phyloP scores from a whole-genome alignment of 2,113 vertebrate species.

The Heterotilapia buettikoferi region DNA sequence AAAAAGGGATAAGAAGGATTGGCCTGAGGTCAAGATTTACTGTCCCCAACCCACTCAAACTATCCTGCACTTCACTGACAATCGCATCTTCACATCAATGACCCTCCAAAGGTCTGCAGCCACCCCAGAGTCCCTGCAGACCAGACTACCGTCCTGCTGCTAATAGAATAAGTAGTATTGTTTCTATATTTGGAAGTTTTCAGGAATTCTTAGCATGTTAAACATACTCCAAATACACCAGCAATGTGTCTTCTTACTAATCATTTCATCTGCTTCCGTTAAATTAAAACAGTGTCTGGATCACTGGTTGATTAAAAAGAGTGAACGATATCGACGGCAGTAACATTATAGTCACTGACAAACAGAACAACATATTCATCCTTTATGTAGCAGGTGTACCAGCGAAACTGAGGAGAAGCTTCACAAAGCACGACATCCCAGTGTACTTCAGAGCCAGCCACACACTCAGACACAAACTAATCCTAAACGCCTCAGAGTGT shows the following conservation, averaged over 20 bases:
- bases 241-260: not conserved
- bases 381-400: not conserved
- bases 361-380: not conserved
- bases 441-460: not conserved
- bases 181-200: not conserved
- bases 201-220: not conserved
- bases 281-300: not conserved
- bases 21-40: not conserved
- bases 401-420: not conserved
- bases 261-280: not conserved
- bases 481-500: not conserved
- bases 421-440: not conserved
- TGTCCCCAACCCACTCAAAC: not conserved
- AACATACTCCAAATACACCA: not conserved
- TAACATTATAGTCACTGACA: not conserved
- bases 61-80: not conserved
- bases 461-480: not conserved
- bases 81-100: not conserved
- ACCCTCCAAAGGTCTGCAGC: not conserved
- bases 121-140: not conserved
- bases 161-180: not conserved
- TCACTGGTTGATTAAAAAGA: not conserved
- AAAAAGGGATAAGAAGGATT: not conserved
- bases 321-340: not conserved
- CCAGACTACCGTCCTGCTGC: not conserved